phyloP scores from a whole-genome alignment of 2,797 vertebrate species.

The Hoplostethus atlanticus region DNA sequence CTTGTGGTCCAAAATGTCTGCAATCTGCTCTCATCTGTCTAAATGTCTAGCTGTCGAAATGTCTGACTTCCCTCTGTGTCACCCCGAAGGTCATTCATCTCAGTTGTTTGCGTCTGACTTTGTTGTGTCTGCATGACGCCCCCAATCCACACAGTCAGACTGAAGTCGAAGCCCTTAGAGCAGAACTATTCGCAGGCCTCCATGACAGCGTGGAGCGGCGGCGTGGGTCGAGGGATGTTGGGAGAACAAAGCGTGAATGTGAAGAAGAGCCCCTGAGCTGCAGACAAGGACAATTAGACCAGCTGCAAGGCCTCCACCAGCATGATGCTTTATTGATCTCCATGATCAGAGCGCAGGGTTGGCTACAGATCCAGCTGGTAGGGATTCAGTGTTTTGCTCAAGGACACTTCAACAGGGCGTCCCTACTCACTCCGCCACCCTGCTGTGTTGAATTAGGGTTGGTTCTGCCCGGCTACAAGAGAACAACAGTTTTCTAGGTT shows the following conservation, averaged over 20 bases:
- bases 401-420: constrained; percentile 23
- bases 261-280: constrained; percentile 58
- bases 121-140: background rate
- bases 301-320: constrained; percentile 58
- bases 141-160: background rate
- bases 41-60: background rate
- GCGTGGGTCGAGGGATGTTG: no score
- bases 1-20: background rate
- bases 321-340: background rate
- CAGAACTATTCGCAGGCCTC: background rate
- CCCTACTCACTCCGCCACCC: no score
- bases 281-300: constrained; percentile 40
- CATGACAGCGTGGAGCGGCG: background rate
- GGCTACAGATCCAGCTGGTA: background rate
- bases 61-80: background rate
- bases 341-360: background rate
- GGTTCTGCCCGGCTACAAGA: constrained; percentile 29
- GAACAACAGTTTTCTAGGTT: no score
- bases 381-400: constrained; percentile 25
- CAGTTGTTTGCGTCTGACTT: background rate
- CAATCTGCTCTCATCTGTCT: background rate
- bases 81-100: background rate
- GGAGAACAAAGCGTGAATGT: constrained; percentile 30
- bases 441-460: constrained; percentile 60
- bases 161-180: background rate